Conservation (phyloP, 2,113 vertebrate species). For the Athene noctua region DNA sequence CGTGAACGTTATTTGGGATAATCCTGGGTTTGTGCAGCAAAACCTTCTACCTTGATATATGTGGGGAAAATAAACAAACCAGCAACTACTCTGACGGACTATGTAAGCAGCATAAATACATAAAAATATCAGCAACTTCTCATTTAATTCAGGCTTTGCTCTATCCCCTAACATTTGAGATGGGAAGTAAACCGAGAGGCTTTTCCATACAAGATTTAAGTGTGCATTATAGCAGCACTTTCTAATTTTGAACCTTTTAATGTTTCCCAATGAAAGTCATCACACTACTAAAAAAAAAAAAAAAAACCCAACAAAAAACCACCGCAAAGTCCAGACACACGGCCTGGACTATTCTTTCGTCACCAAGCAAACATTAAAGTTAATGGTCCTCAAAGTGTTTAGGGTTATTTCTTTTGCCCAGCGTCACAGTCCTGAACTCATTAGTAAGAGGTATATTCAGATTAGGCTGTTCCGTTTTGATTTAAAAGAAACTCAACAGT, state of each 20-base stretch:
- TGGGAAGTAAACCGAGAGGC: neutral
- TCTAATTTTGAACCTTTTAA: neutral
- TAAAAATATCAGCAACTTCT: neutral
- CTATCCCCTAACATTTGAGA: neutral
- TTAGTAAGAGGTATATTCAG: neutral
- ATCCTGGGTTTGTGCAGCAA: neutral
- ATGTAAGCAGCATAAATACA: neutral
- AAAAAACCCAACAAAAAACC: too few species aligned
- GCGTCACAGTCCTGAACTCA: neutral
- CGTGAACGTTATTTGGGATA: neutral
- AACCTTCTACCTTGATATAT: neutral
- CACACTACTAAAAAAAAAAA: neutral
- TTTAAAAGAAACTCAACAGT: neutral
- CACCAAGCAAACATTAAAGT: constrained; percentile 2
- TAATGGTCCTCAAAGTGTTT: constrained; percentile 26
- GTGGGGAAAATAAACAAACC: neutral
- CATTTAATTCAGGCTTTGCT: neutral
- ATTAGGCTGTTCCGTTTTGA: neutral
- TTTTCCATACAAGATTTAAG: neutral
- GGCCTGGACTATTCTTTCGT: neutral
- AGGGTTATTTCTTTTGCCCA: constrained; percentile 16
- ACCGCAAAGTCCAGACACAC: neutral
- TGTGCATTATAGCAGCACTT: neutral
- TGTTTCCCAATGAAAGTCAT: neutral
- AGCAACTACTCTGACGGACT: neutral